Evolutionary conservation across 2,113 vertebrate genomes (phyloP), one percentile per base, ranked within the genome.

Genomic region (Dromiciops gliroides): DNA sequence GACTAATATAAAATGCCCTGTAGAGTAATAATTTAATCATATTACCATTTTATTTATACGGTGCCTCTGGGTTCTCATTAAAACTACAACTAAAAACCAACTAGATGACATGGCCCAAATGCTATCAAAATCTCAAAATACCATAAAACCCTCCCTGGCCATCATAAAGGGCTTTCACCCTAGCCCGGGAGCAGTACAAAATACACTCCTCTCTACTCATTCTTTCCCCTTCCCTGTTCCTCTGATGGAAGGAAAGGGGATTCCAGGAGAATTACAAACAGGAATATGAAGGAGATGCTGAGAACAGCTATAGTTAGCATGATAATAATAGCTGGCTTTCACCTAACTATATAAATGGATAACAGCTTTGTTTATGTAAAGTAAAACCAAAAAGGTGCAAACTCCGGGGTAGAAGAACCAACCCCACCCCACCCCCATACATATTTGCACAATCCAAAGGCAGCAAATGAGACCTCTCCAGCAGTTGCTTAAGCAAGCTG

Each of bases 21-120:
- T 95, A 95, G 97, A 97, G 95, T 94, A 97, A 97, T 97, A 97
- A 98, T 97, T 98, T 97, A 97, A 97, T 98, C 97, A 97, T 98
- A 95, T 0, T 95, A 95, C 92, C 91, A 0, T 97, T 97, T 98
- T 97, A 97, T 97, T 97, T 97, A 96, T 96, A 97, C 90, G 95
- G 95, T 94, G 97, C 98, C 97, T 96, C 95, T 95, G 92, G 98
- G 97, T 95, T 93, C 96, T 97, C 83, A 95, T 98, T 98, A 98
- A 98, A 97, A 96, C 96, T 96, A 96, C 90, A 97, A 94, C 92
- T 96, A 94, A 94, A 89, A 60, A 90, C 95, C 95, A 89, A 95
- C 26, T 93, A 95, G 95, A 95, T 89, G 10, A n/a, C 14, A 8
- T 1, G 37, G 95, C 51, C 91, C 51, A 91, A 90, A 67, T 0